These are phyloP conservation scores for Drosophila elegans DNA, from an alignment of 1,140 invertebrate species.

Conservation along the genomic window DNA sequence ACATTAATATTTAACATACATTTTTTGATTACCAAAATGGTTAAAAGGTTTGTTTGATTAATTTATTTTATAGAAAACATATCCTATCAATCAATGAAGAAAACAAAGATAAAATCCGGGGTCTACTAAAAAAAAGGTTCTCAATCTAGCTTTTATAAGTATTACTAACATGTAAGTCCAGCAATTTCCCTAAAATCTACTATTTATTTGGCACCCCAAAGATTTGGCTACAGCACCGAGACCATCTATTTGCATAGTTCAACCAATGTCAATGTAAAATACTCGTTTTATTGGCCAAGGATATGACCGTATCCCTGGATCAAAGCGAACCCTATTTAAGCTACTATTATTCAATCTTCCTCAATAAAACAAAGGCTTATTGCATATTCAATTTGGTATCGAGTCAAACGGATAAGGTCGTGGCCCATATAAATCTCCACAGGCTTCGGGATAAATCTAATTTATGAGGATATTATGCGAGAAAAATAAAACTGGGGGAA, in stretches of 20 bases:
- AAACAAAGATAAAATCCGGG: not conserved
- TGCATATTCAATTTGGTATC: constrained; percentile 51
- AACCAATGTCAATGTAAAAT: not conserved
- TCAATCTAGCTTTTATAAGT: constrained; percentile 21
- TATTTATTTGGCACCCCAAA: constrained; percentile 13
- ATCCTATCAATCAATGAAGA: not conserved
- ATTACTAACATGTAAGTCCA: constrained; percentile 40
- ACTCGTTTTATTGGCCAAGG: constrained; percentile 19
- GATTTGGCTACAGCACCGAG: constrained; percentile 11
- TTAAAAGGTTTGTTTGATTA: too few species aligned
- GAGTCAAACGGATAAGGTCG: constrained; percentile 30
- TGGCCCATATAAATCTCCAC: constrained; percentile 56
- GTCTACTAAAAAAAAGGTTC: not conserved
- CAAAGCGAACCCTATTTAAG: constrained; percentile 40
- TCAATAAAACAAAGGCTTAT: constrained; percentile 55
- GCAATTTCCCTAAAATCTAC: not conserved
- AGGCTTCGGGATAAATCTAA: constrained; percentile 63
- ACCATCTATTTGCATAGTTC: constrained; percentile 16
- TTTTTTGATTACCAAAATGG: too few species aligned
- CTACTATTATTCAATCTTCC: constrained; percentile 47
- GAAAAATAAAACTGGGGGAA: not conserved
- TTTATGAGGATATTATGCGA: constrained; percentile 78
- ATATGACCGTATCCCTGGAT: constrained; percentile 5
- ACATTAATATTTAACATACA: too few species aligned
- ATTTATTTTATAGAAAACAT: not conserved